phyloP scores from a whole-genome alignment of 2,888 invertebrate genomes.

The Campopleginae sp. region DNA sequence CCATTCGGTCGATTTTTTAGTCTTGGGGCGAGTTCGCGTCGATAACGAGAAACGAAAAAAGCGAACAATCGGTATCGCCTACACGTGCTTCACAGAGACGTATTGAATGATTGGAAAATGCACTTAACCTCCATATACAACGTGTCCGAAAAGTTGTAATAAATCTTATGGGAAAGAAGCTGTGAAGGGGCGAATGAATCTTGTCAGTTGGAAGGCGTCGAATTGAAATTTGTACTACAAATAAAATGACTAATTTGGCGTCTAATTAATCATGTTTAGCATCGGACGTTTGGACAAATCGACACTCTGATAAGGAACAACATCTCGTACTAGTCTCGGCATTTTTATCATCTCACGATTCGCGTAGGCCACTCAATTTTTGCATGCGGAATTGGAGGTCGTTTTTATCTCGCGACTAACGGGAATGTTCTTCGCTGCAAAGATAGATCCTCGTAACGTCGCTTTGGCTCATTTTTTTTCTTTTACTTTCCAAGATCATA shows the following conservation, averaged over 20 bases:
- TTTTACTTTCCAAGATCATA: slow-evolving; percentile 14
- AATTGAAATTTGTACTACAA: neutral
- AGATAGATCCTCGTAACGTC: slow-evolving; percentile 14
- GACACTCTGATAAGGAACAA: slow-evolving; percentile 6
- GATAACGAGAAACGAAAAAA: slow-evolving; percentile 77
- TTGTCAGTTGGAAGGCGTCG: slow-evolving; percentile 9
- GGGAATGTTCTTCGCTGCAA: slow-evolving; percentile 38
- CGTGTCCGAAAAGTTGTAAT: slow-evolving; percentile 38
- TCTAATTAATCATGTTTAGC: slow-evolving; percentile 1
- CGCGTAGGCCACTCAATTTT: slow-evolving; percentile 1
- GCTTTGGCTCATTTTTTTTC: neutral
- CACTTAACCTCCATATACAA: slow-evolving; percentile 44
- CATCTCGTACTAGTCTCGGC: slow-evolving; percentile 11
- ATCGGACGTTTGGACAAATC: slow-evolving; percentile 7
- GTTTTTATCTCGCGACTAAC: slow-evolving; percentile 50
- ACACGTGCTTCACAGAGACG: slow-evolving; percentile 49
- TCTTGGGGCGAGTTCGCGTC: slow-evolving; percentile 56
- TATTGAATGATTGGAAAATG: slow-evolving; percentile 52
- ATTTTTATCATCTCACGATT: slow-evolving; percentile 28
- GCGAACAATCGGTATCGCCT: slow-evolving; percentile 73
- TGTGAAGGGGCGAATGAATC: slow-evolving; percentile 8
- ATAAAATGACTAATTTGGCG: slow-evolving; percentile 42
- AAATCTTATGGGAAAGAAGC: slow-evolving; percentile 54
- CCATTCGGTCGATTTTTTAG: slow-evolving; percentile 66
- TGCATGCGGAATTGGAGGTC: slow-evolving; percentile 2